Percentiles rank a stretch among this genome's conserved stretches.
Evolutionary conservation across 2,888 invertebrate genomes (phyloP).

Genomic region (Tiliacea aurago): DNA sequence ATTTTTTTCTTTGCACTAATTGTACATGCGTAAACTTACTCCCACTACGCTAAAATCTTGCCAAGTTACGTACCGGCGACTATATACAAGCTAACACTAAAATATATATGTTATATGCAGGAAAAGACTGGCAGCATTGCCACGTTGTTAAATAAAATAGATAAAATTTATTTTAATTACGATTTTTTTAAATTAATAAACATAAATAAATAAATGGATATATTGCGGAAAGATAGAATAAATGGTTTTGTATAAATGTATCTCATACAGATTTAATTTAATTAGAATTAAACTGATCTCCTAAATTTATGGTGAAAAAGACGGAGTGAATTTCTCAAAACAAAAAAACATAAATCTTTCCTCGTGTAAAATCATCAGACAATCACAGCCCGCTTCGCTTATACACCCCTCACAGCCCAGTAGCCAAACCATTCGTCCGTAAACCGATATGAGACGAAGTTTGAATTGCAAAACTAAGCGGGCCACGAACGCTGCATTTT

Average conservation of each 20-base stretch:
- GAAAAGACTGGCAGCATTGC: neutral
- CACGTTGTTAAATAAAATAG: too few relatives aligned
- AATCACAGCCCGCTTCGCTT: conserved; percentile 24
- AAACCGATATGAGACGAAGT: conserved; percentile 87
- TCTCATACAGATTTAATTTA: too few relatives aligned
- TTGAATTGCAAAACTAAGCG: conserved; percentile 87
- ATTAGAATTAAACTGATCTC: neutral
- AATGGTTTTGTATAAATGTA: neutral
- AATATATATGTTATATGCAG: too few relatives aligned
- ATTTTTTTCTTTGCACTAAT: too few relatives aligned
- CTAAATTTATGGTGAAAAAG: neutral
- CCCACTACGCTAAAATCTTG: too few relatives aligned
- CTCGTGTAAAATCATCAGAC: neutral
- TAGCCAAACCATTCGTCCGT: conserved; percentile 80
- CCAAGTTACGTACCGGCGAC: too few relatives aligned
- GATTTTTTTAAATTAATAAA: too few relatives aligned
- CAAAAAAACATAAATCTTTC: too few relatives aligned
- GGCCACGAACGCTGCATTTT: conserved; percentile 71
- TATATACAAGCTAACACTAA: too few relatives aligned
- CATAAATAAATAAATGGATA: neutral
- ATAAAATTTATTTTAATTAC: too few relatives aligned
- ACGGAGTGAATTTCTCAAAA: neutral
- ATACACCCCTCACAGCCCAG: conserved; percentile 56
- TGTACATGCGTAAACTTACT: too few relatives aligned
- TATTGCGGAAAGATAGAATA: neutral